Percentiles rank a stretch among this genome's conserved stretches.
Conservation (phyloP, 2,888 invertebrate genomes). For the Philhelius pedissequus region DNA sequence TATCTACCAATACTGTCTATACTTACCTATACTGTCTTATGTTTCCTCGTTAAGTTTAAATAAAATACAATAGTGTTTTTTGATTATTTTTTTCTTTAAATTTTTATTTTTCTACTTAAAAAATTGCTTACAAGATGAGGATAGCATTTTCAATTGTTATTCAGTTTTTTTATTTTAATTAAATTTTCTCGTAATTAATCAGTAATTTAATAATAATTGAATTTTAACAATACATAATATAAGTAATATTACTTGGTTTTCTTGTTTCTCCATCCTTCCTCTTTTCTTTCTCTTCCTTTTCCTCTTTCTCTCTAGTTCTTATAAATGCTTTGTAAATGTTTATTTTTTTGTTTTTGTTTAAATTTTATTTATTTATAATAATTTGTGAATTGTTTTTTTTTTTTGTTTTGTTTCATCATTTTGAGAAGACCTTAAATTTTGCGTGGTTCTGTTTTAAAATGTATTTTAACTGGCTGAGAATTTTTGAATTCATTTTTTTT, state of each 20-base stretch:
- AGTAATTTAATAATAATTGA: constrained; percentile 69
- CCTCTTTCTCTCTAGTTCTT: constrained; percentile 38
- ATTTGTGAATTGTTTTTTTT: constrained; percentile 47
- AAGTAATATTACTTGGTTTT: constrained; percentile 63
- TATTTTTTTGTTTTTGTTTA: constrained; percentile 31
- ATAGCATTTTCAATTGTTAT: constrained; percentile 69
- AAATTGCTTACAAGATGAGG: constrained; percentile 70
- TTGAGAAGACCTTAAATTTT: constrained; percentile 66
- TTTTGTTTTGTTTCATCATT: constrained; percentile 57
- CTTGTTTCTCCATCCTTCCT: constrained; percentile 29
- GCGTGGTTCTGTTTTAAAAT: constrained; percentile 55
- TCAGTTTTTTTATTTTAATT: constrained; percentile 49
- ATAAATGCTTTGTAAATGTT: constrained; percentile 64
- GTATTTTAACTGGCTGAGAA: constrained; percentile 60
- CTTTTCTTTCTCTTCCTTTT: background rate
- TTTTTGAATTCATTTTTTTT: constrained; percentile 29
- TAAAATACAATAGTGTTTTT: background rate
- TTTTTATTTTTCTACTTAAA: constrained; percentile 70
- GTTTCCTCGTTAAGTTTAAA: too few species aligned
- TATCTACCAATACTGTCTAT: too few species aligned
- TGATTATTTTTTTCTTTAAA: constrained; percentile 64
- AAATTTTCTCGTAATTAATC: constrained; percentile 61
- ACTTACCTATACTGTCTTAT: too few species aligned
- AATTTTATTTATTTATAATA: constrained; percentile 41
- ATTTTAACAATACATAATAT: constrained; percentile 69